A percentile compares a stretch with the other conserved stretches of the same genome.
Evolutionary conservation across 2,113 vertebrate species (phyloP).

Genomic region (Notechis scutatus): DNA sequence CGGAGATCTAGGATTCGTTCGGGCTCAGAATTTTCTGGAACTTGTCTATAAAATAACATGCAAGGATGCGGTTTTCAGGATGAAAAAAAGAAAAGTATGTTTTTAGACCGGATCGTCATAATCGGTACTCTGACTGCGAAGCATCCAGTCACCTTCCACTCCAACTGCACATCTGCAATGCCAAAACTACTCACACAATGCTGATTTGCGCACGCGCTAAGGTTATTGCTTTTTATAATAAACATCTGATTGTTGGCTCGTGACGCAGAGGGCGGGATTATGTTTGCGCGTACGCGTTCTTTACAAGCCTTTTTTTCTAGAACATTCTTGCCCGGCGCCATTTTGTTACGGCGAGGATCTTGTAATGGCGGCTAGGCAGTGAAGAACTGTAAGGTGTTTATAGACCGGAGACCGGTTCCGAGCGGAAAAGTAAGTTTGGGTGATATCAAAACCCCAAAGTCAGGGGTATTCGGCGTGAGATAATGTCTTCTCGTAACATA

Average conservation of each 20-base stretch:
- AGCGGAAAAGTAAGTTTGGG: not conserved
- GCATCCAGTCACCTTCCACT: rapidly evolving
- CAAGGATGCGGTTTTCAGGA: not conserved
- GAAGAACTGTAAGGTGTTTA: not conserved
- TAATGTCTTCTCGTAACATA: not conserved
- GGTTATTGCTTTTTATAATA: not conserved
- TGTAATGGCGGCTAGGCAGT: not conserved
- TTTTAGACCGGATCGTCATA: not conserved
- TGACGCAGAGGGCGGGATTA: not conserved
- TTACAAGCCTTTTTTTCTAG: not conserved
- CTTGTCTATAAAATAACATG: not conserved
- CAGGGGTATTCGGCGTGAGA: not conserved
- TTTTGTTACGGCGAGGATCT: not conserved
- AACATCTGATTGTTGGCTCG: not conserved
- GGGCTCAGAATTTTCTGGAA: not conserved
- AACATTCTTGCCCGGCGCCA: not conserved
- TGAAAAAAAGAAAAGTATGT: not conserved
- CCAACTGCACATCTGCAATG: not conserved
- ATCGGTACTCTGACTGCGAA: not conserved
- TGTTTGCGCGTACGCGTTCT: not conserved
- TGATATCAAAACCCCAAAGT: not conserved
- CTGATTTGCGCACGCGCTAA: not conserved
- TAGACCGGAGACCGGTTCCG: not conserved
- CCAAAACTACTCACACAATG: not conserved
- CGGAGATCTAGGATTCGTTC: not conserved